A percentile compares a stretch with the other conserved stretches of the same genome.
These are phyloP conservation scores for Zaprionus lineosus DNA, from an alignment of 2,888 invertebrate genomes.

Conservation along the genomic window DNA sequence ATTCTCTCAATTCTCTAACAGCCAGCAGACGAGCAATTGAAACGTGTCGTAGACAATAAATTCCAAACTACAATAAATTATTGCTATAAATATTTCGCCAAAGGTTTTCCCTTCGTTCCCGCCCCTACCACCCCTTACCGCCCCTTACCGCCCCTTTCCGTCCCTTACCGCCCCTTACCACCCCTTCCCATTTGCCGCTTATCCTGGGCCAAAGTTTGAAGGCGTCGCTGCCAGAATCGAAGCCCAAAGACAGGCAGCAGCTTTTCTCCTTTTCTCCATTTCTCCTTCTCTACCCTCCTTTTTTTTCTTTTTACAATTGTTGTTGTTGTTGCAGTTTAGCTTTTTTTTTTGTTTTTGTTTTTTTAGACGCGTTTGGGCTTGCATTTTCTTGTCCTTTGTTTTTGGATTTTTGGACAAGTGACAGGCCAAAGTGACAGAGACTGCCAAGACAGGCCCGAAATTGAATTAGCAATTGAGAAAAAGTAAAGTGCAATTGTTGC, in stretches of 20 bases:
- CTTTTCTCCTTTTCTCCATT: no score
- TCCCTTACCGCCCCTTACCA: not conserved
- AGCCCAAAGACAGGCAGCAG: conserved; percentile 33
- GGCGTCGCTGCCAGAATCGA: conserved; percentile 43
- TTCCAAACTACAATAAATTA: conserved; percentile 78
- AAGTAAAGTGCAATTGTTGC: conserved; percentile 58
- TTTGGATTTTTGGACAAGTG: conserved; percentile 44
- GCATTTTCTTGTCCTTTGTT: conserved; percentile 1
- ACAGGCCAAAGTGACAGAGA: conserved; percentile 60
- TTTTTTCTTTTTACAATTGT: not conserved
- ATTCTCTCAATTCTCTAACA: conserved; percentile 72
- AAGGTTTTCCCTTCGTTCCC: conserved; percentile 46
- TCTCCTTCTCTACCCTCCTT: no score
- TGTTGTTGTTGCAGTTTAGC: no score
- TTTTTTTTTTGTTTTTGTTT: conserved; percentile 8
- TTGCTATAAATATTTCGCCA: conserved; percentile 75
- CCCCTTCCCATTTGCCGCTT: conserved; percentile 7
- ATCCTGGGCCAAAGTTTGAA: conserved; percentile 51
- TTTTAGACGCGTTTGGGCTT: conserved; percentile 3
- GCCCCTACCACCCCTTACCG: not conserved
- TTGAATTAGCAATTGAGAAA: conserved; percentile 71
- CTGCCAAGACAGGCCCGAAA: conserved; percentile 54
- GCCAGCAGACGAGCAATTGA: conserved; percentile 74
- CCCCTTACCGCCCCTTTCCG: not conserved
- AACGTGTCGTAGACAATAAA: conserved; percentile 79